Evolutionary conservation across 2,797 vertebrate genomes (phyloP).

Genomic region (Buphagus erythrorhynchus): DNA sequence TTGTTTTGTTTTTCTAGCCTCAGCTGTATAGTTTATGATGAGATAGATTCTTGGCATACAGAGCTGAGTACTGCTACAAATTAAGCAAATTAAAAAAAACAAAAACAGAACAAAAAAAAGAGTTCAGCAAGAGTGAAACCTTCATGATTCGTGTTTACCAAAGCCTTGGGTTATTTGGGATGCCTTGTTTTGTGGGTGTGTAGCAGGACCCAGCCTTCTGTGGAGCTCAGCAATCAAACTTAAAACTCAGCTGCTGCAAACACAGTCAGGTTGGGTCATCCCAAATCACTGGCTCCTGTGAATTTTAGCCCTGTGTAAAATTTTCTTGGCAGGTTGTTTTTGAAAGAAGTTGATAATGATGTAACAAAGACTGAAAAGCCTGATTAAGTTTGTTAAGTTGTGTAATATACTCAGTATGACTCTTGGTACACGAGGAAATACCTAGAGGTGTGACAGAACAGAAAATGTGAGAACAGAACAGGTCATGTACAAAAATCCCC

Average conservation of each 20-base stretch:
- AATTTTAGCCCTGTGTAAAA: background rate
- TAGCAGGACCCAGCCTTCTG: background rate
- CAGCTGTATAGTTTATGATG: background rate
- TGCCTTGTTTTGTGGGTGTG: background rate
- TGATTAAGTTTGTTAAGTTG: background rate
- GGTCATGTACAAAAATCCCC: background rate
- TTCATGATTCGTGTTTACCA: background rate
- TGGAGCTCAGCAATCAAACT: background rate
- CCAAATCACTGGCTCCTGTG: background rate
- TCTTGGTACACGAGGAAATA: background rate
- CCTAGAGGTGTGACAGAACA: background rate
- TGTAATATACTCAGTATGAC: background rate
- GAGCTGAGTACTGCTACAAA: background rate
- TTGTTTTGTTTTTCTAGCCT: conserved; percentile 2
- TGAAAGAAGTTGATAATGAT: background rate
- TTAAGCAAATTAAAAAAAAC: background rate
- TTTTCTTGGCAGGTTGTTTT: background rate
- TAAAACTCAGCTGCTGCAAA: background rate
- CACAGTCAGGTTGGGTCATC: background rate
- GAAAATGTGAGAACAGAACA: background rate
- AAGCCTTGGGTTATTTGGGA: background rate
- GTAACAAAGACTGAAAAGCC: background rate
- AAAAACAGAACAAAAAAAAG: background rate
- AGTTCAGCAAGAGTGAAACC: background rate
- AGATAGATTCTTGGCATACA: background rate